Evolutionary conservation across 2,888 invertebrate genomes (phyloP).

Genomic region (Lypha dubia): DNA sequence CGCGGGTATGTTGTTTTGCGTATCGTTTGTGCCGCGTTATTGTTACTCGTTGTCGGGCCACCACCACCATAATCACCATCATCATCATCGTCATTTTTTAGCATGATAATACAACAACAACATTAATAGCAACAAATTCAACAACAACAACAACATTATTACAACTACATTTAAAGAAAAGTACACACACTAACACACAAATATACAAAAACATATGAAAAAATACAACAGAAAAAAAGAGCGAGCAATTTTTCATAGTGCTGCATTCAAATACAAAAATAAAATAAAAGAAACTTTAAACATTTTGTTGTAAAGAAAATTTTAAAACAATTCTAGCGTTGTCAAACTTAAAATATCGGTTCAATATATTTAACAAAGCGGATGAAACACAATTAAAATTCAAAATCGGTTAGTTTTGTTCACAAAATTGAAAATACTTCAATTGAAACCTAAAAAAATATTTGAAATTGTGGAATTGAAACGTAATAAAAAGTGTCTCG

Average conservation of each 20-base stretch:
- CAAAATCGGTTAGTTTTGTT: constrained; percentile 50
- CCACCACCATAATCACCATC: constrained; percentile 60
- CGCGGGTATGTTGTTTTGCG: constrained; percentile 81
- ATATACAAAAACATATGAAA: too few species aligned
- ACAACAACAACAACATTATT: constrained; percentile 54
- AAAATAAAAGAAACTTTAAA: constrained; percentile 47
- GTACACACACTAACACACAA: constrained; percentile 23
- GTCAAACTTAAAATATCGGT: constrained; percentile 66
- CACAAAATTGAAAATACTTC: constrained; percentile 4
- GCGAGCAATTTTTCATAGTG: constrained; percentile 57
- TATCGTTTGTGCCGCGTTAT: constrained; percentile 69
- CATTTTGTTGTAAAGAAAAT: constrained; percentile 64
- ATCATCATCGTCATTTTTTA: constrained; percentile 65
- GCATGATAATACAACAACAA: constrained; percentile 75
- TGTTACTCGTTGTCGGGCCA: constrained; percentile 67
- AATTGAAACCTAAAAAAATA: constrained; percentile 16
- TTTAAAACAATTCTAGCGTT: constrained; percentile 65
- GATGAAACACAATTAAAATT: constrained; percentile 51
- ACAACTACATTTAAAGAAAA: constrained; percentile 54
- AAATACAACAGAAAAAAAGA: constrained; percentile 51
- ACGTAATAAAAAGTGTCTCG: constrained; percentile 46
- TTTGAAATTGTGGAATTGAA: constrained; percentile 59
- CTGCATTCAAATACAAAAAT: constrained; percentile 45
- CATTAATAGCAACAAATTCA: constrained; percentile 65
- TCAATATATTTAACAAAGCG: constrained; percentile 61